Base-by-base conservation (phyloP, 1,140 invertebrate species). In the Drosophila tropicalis region DNA sequence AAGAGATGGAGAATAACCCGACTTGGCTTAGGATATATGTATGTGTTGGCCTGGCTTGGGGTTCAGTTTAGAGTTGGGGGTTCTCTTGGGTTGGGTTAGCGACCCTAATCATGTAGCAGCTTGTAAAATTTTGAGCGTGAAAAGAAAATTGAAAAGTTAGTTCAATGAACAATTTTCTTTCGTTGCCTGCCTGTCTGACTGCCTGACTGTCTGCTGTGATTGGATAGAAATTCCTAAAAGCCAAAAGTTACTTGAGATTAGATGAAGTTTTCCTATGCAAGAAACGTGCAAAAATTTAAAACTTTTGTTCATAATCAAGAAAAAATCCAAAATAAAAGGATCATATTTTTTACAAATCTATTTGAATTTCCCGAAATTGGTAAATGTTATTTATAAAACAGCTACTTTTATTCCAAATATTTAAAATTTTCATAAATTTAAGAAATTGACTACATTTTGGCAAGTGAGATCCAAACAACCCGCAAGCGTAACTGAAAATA, bases 31-130 rank as follows among this genome's bases (percentile, higher is more conserved):
- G 44, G 10, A 51, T 51, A 22, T 29, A 29, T 6, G 29, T 29
- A 5, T 29, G 29, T 47, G 44, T 17, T 15, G 44, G 44, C 44
- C 10, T 51, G 44, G 17, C 9, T 51, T 3, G 17, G 9, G 44
- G n/a, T 36, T 36, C 34, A 3, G 34, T 12, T 36, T 36, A 5
- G 34, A 9, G 10, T 41, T 29, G 29, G 47, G 12, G 32, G 47
- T 3, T 39, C 36, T 39, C 12, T 44, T 51, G 64, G 56, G 36
- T 44, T 51, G 64, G 40, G 36, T 57, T 41, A 44, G 62, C 72
- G 82, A 85, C 82, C 82, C 83, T 86, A 85, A 85, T 85, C 82
- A 87, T 86, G 82, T 86, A 86, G 83, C 82, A 86, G 82, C 82
- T 85, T 85, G 82, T 81, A 86, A 78, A 86, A 87, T 19, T 78